Base-by-base conservation (phyloP, 1,140 invertebrate species). In the Tetramorium alpestre region DNA sequence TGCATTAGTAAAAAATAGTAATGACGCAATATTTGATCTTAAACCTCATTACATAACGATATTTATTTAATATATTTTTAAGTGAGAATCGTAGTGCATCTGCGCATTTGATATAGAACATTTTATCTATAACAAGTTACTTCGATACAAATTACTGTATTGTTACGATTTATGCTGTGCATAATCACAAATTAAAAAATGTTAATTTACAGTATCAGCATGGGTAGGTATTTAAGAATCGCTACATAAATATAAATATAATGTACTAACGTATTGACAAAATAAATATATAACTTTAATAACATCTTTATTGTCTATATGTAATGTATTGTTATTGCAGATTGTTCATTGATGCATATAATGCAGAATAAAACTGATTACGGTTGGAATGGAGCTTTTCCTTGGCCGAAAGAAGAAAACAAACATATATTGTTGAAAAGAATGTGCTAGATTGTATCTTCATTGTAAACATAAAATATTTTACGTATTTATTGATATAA, bases 221-320 rank as follows among this genome's bases (percentile, higher is more conserved):
- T 51, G 69, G 44, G 69, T 28, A 72, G 44, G 69, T 28, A 72
- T n/a, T 49, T 11, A 76, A 44, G 56, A 4, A 76, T 44, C 22
- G 28, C 28, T 2, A 33, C 28, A 33, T 28, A 28, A 28, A 28
- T 28, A 28, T 28, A 28, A 28, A 28, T 28, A 28, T 28, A 28
- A 28, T 28, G 2, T 1, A 28, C 2, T 28, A 28, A 28, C 2
- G 28, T 28, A 28, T 65, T 41, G 18, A 3, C 62, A 47, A 1
- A 1, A 49, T 18, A n/a, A 7, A 44, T 47, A 70, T 25, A 22
- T 3, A 70, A 28, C 1, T 44, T 44, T 70, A 64, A 7, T 33
- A 16, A 8, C 13, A 64, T 3, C 0, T 8, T 49, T 25, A 69
- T 25, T 7, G 28, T 65, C 28, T 0, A 28, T 49, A 25, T 28